Percentiles rank a stretch among this genome's conserved stretches.
phyloP scores from a whole-genome alignment of 2,888 invertebrate species.

The Microplitis deprimator region DNA sequence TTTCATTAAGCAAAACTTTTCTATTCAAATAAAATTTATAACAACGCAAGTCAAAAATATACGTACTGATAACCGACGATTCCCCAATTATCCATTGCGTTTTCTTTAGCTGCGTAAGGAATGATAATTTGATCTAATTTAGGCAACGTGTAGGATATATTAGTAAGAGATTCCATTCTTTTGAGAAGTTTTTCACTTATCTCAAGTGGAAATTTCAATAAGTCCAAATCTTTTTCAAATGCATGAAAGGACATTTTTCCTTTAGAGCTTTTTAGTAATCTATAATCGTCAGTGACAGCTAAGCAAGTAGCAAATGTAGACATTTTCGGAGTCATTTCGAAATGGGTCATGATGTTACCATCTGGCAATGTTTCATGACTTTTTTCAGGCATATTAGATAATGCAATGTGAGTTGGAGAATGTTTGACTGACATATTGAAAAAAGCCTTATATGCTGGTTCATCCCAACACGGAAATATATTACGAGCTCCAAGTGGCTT shows the following conservation, averaged over 20 bases:
- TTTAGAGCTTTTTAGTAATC: conserved; percentile 38
- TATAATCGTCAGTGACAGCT: conserved; percentile 76
- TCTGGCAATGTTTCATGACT: conserved; percentile 18
- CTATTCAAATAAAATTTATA: no score
- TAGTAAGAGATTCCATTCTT: conserved; percentile 84
- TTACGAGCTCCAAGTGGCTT: conserved; percentile 78
- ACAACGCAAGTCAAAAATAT: not conserved
- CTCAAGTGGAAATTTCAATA: conserved; percentile 82
- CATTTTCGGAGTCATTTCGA: conserved; percentile 75
- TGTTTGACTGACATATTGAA: conserved; percentile 78
- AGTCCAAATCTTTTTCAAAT: conserved; percentile 79
- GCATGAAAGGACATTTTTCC: conserved; percentile 77
- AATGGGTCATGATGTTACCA: conserved; percentile 45
- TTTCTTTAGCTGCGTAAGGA: conserved; percentile 69
- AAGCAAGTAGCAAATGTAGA: conserved; percentile 85
- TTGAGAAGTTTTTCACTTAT: conserved; percentile 84
- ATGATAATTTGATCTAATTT: conserved; percentile 91
- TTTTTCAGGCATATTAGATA: conserved; percentile 64
- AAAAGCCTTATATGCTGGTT: conserved; percentile 78
- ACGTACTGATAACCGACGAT: not conserved
- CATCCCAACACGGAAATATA: conserved; percentile 85
- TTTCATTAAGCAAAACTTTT: no score
- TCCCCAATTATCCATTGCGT: not conserved
- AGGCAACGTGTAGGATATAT: conserved; percentile 83
- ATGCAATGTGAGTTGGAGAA: conserved; percentile 66